phyloP scores from a whole-genome alignment of 2,888 invertebrate species.

The Acanthosepion esculentum region DNA sequence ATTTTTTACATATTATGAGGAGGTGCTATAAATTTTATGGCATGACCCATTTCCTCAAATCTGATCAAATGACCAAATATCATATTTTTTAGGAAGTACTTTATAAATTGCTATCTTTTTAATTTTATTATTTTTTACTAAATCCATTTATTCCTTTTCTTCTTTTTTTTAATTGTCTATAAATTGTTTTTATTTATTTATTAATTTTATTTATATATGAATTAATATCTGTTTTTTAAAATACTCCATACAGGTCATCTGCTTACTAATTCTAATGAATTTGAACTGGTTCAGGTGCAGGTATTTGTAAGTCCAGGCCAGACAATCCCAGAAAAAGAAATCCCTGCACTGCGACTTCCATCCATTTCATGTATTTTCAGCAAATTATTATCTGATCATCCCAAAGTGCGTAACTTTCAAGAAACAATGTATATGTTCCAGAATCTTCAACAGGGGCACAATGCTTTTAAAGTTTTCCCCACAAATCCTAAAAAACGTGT shows the following conservation, averaged over 20 bases:
- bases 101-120: too few species aligned
- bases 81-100: too few species aligned
- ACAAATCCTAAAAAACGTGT: not conserved
- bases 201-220: not conserved
- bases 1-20: too few species aligned
- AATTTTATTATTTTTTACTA: too few species aligned
- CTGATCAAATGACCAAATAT: too few species aligned
- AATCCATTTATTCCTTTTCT: not conserved
- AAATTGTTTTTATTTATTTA: not conserved
- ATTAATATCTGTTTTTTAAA: not conserved
- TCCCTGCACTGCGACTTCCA: not conserved
- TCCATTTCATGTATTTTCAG: not conserved
- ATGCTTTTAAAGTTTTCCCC: slow-evolving; percentile 6
- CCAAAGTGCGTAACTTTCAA: not conserved
- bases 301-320: slow-evolving; percentile 25
- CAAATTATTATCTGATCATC: not conserved
- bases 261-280: not conserved
- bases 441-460: not conserved
- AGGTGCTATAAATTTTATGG: too few species aligned
- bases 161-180: not conserved
- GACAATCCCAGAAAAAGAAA: slow-evolving; percentile 8
- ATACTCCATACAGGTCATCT: not conserved
- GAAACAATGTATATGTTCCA: not conserved
- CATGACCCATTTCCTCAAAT: too few species aligned
- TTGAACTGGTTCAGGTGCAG: slow-evolving; percentile 33